Evolutionary conservation across 2,797 vertebrate species (phyloP), one percentile per base, ranked within the genome.

Genomic region (Antennarius maculatus): DNA sequence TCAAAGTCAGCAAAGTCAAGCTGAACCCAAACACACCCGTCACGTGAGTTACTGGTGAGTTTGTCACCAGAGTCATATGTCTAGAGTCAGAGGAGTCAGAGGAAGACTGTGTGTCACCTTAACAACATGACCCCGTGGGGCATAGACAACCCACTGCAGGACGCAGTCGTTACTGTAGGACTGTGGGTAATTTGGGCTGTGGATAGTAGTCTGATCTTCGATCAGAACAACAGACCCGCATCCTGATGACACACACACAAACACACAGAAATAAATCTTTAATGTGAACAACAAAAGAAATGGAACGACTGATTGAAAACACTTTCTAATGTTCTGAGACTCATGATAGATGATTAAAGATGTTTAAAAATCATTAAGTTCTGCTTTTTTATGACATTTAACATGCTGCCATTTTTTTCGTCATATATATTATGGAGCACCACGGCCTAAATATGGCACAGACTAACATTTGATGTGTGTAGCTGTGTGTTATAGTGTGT

Each of bases 1-100:
- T 95, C 84, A 81, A 97, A 93, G 48, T 89, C 91, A n/a, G 91
- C 74, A 77, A 96, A 95, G 17, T 90, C 92, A 13, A 97, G 88
- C 95, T 97, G 89, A 31, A 62, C 66, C 6, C 57, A 29, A 70
- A 55, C 34, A 73, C 29, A 28, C n/a, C 0, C 1, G 37, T 57
- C 9, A 59, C 9, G 14, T 4, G 1, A 45, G 41, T 2, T 39
- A n/a, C 6, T 13, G 10, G 12, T 23, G 16, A 8, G 29, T 50
- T 39, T 37, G 31, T 37, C 2, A 56, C 11, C 23, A 15, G n/a
- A 12, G 28, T 16, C 6, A 1, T 10, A 18, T 0, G 3, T 23
- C 31, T 59, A 23, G 23, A 23, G 23, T 23, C 23, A 23, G 23
- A 23, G 11, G 1, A 47, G 13, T 61, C 6, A 42, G 15, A 11